Conservation (phyloP, 1,140 invertebrate species). For the Hylaeus anthracinus region DNA sequence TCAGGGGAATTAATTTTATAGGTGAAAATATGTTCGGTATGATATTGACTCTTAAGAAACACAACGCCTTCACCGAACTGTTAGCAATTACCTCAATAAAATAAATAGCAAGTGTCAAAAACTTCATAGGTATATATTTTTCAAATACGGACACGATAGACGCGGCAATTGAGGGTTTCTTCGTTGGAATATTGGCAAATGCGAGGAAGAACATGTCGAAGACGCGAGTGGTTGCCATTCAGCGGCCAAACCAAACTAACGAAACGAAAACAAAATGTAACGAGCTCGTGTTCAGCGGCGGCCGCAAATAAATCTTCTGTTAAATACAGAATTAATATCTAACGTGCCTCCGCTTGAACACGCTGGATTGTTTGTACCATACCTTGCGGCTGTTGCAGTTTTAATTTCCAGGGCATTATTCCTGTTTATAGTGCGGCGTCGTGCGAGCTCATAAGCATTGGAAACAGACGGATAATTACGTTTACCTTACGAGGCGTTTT, state of each 20-base stretch:
- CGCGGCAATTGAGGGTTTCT: too few species aligned
- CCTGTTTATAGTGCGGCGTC: background rate
- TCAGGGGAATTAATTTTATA: too few species aligned
- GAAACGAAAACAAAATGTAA: constrained; percentile 25
- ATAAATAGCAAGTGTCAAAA: too few species aligned
- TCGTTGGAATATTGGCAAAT: too few species aligned
- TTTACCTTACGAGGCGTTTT: constrained; percentile 1
- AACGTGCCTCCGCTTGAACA: background rate
- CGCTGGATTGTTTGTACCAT: background rate
- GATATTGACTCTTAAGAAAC: too few species aligned
- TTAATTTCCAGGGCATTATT: constrained; percentile 12
- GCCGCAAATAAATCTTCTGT: constrained; percentile 2
- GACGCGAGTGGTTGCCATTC: too few species aligned
- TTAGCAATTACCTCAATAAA: too few species aligned
- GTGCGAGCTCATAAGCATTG: background rate
- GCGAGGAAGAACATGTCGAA: too few species aligned
- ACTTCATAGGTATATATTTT: too few species aligned
- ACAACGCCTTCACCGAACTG: too few species aligned
- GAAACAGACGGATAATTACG: constrained; percentile 8
- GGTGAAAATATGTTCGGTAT: too few species aligned
- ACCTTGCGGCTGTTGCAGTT: background rate
- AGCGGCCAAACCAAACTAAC: background rate
- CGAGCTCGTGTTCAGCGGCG: background rate
- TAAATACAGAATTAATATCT: background rate
- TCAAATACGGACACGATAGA: too few species aligned